Evolutionary conservation across 2,797 vertebrate species (phyloP).

Genomic region (Syngnathus rostellatus): DNA sequence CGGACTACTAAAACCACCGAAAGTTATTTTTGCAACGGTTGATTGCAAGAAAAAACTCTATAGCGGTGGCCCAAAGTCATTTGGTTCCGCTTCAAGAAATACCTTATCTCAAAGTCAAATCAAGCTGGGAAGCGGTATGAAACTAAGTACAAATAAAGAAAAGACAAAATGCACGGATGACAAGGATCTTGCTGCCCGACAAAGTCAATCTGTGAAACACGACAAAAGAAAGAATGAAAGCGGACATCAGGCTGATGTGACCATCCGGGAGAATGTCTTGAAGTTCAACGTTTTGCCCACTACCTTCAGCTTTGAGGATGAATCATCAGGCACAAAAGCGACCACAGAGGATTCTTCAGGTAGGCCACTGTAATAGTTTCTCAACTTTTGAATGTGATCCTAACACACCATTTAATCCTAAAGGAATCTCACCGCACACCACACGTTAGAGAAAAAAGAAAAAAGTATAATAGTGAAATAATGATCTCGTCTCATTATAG

Average conservation of each 20-base stretch:
- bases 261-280: conserved; percentile 17
- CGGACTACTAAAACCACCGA: conserved; percentile 13
- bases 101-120: neutral
- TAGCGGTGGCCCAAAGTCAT: conserved; percentile 7
- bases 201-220: neutral
- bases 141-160: rapidly evolving
- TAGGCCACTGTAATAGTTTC: conserved; percentile 14
- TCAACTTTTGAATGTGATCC: neutral
- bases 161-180: neutral
- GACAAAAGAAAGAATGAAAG: neutral
- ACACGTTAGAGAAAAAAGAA: too few relatives aligned
- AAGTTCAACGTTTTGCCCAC: conserved; percentile 53
- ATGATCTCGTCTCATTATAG: too few relatives aligned
- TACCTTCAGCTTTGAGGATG: conserved; percentile 48
- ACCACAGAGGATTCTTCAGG: conserved; percentile 11
- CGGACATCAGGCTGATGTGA: neutral
- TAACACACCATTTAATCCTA: too few relatives aligned
- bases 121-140: neutral
- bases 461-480: too few relatives aligned
- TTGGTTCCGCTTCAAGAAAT: neutral
- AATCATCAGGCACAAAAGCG: neutral
- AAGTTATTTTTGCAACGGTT: conserved; percentile 24
- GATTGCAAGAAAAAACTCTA: neutral
- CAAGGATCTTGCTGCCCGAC: neutral
- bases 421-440: too few relatives aligned